These are phyloP conservation scores for Pandemis corylana DNA, from an alignment of 2,888 invertebrate genomes.

Conservation along the genomic window DNA sequence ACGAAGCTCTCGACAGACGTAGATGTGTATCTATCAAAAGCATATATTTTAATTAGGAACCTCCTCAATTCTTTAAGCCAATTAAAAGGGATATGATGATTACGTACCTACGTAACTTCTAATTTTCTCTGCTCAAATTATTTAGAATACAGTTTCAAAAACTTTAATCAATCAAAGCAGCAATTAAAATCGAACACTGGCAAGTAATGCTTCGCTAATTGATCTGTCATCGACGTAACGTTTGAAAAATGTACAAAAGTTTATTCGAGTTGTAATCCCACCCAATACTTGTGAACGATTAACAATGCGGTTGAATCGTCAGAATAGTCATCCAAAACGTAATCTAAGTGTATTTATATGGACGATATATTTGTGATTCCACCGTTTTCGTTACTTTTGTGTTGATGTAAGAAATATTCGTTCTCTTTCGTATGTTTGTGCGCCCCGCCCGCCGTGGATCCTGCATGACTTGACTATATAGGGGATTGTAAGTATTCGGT, in stretches of 20 bases:
- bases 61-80: too few relatives aligned
- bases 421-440: slow-evolving; percentile 73
- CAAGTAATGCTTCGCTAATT: not conserved
- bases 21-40: too few relatives aligned
- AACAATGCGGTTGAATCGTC: not conserved
- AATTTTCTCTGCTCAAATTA: too few relatives aligned
- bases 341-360: slow-evolving; percentile 17
- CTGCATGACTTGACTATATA: slow-evolving; percentile 79
- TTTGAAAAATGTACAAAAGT: not conserved
- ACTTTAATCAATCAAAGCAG: not conserved
- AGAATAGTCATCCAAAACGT: not conserved
- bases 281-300: not conserved
- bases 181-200: not conserved
- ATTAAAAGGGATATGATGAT: too few relatives aligned
- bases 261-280: not conserved
- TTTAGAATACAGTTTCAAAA: too few relatives aligned
- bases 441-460: slow-evolving; percentile 72
- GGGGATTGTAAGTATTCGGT: slow-evolving; percentile 80
- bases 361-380: slow-evolving; percentile 16
- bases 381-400: slow-evolving; percentile 28
- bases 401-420: slow-evolving; percentile 37
- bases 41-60: too few relatives aligned
- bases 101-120: too few relatives aligned
- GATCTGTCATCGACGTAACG: slow-evolving; percentile 5
- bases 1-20: too few relatives aligned